Conservation (phyloP, 2,888 invertebrate species). For the Chrysolina haemoptera region DNA sequence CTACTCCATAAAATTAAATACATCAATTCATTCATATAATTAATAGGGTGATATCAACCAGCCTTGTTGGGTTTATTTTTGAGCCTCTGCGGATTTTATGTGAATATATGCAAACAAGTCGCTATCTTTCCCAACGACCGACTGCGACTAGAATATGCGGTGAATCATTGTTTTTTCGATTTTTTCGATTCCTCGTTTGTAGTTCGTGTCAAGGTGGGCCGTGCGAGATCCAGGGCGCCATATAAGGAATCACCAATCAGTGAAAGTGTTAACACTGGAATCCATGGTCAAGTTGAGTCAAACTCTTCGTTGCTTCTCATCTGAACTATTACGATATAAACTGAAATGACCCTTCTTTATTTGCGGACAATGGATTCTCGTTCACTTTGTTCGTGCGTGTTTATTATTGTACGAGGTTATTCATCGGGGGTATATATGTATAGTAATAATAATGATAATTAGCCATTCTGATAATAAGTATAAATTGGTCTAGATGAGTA, state of each 20-base stretch:
- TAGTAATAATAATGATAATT: too few relatives aligned
- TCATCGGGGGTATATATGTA: neutral
- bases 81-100: neutral
- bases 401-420: neutral
- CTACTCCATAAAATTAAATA: too few relatives aligned
- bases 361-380: neutral
- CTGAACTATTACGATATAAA: slow-evolving; percentile 6
- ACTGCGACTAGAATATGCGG: slow-evolving; percentile 9
- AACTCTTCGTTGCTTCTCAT: slow-evolving; percentile 33
- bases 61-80: too few relatives aligned
- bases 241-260: slow-evolving; percentile 61
- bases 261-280: slow-evolving; percentile 57
- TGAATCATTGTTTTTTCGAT: slow-evolving; percentile 29
- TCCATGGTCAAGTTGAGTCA: slow-evolving; percentile 51
- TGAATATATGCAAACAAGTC: neutral
- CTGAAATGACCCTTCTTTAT: slow-evolving; percentile 10
- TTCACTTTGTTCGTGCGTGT: neutral
- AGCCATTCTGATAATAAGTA: too few relatives aligned
- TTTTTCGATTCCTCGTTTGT: slow-evolving; percentile 31
- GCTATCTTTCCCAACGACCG: neutral
- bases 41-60: too few relatives aligned
- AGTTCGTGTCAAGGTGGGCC: slow-evolving; percentile 59
- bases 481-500: too few relatives aligned
- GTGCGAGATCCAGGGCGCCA: slow-evolving; percentile 57
- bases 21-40: too few relatives aligned